Conservation (phyloP, 1,140 invertebrate genomes). For the Penaeus indicus region DNA sequence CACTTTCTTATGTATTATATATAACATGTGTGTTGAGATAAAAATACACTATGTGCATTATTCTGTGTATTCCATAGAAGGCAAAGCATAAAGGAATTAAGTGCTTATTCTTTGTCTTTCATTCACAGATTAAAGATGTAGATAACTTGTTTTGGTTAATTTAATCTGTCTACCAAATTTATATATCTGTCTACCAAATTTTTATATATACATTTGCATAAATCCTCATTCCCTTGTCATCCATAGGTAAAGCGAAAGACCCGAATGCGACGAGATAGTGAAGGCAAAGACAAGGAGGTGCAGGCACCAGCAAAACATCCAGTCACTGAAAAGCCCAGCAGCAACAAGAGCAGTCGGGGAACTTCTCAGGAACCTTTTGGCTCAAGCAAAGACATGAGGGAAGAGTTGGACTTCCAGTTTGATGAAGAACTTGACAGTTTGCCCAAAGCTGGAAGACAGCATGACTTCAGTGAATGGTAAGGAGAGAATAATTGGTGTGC, state of each 20-base stretch:
- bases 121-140: no score
- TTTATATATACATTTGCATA: no score
- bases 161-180: no score
- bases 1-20: neutral
- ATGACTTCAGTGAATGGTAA: conserved; percentile 77
- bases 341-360: conserved; percentile 6
- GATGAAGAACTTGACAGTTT: conserved; percentile 89
- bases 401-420: conserved; percentile 96
- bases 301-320: conserved; percentile 7
- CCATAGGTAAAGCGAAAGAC: conserved; percentile 42
- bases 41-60: no score
- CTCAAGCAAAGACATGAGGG: conserved; percentile 75
- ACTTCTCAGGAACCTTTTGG: conserved; percentile 10
- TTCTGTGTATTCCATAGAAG: no score
- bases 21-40: neutral
- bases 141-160: no score
- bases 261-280: conserved; percentile 39
- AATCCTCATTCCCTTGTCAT: no score
- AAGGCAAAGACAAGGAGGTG: conserved; percentile 41
- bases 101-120: no score
- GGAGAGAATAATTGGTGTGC: no score
- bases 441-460: conserved; percentile 77
- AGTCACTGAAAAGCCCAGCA: neutral
- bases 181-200: no score
- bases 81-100: no score